Base-by-base conservation (phyloP, 2,888 invertebrate genomes). In the Drosophila cyrtoloma region DNA sequence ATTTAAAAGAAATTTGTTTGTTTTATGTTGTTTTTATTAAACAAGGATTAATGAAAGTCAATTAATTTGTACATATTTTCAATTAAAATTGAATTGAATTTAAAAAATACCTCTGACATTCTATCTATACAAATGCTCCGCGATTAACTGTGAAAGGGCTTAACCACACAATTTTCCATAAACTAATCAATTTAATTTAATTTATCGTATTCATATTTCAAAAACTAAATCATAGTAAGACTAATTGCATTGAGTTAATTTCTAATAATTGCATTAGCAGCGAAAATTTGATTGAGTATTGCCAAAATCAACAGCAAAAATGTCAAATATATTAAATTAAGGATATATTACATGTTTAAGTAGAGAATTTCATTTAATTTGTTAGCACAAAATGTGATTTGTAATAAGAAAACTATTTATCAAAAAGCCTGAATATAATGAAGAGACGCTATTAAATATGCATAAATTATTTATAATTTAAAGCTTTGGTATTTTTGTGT, bases 81-180 rank as follows among this genome's bases (percentile, higher is more conserved):
- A 47, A 12, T 26, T 39, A 7, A 5, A 30, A 39, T 37, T 42
- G 16, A 35, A 35, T 16, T 35, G 1, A n/a, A n/a, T 16, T 58
- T 16, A 39, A 51, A 35, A 70, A 63, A 44, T 52, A 69, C 30
- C 22, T 51, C 3, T 14, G 5, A 50, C 28, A 42, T 61, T 28
- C 32, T 5, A 30, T 12, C 19, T 3, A n/a, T 4, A 65, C 59
- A 72, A 59, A 37, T 16, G 26, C 50, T 19, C 39, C 66, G 57
- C 69, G 81, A 74, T 69, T 69, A 73, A 60, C 39, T 65, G 52
- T 19, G 19, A 47, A 69, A 68, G 39, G 69, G 81, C 75, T 85
- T 85, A 85, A 70, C 66, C 53, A 53, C 26, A 64, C 67, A 73
- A 70, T 61, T 52, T 67, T 50, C 57, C 69, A 73, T 73, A 58